Evolutionary conservation across 2,113 vertebrate genomes (phyloP), one percentile per base, ranked within the genome.

Genomic region (Ursus arctos): DNA sequence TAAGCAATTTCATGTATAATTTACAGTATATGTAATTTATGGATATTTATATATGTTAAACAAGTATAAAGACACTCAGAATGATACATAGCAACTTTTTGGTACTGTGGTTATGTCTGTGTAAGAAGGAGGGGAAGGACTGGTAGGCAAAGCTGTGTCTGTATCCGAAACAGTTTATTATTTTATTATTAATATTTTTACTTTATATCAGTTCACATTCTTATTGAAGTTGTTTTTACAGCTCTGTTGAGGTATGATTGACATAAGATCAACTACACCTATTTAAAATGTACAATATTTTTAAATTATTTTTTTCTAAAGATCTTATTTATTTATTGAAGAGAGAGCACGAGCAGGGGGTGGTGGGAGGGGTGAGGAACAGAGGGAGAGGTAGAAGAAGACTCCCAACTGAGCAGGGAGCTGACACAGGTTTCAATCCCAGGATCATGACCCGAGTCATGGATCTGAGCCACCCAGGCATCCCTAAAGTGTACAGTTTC

Each of bases 161-260:
- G 31, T 82, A 74, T 53, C 47, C 77, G 18, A 77, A 53, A 76
- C 26, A 55, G 53, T 77, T 77, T 86, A 72, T 43, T 72, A 40
- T 76, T 77, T 71, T 83, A 47, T 90, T 80, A 59, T 71, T 53
- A 94, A 86, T 85, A 59, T 72, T 79, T 94, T 88, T 88, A 88
- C 67, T 76, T 92, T 76, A 65, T 53, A 49, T 74, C 33, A 53
- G 77, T 76, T 95, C 83, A 94, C n/a, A 82, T 82, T 94, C 79
- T 82, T 71, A 57, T 26, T 63, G 21, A 33, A 57, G 19, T 92
- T 31, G 61, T 74, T 91, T 71, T 72, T 40, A 82, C 1, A 49
- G 43, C 24, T 31, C 24, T 82, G 63, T 7, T 82, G 55, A 81
- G 19, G 33, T 94, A 18, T 82, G 89, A 51, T 36, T 84, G 40